Base-by-base conservation (phyloP, 2,888 invertebrate species). In the Ptilodon capucinus region DNA sequence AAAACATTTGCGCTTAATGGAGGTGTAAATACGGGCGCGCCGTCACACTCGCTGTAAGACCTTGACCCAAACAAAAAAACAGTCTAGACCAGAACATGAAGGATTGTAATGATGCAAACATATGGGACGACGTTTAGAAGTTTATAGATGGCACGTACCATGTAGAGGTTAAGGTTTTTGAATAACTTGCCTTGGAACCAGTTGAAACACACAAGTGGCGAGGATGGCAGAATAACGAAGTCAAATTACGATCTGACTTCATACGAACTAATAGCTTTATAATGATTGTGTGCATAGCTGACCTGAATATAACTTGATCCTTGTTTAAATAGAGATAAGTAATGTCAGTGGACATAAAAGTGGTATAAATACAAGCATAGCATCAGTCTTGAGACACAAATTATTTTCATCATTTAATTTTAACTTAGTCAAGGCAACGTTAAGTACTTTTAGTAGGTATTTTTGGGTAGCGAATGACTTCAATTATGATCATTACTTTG, bases 21-120 rank as follows among this genome's bases (percentile, higher is more conserved):
- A 65, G 75, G 63, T 68, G 79, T 74, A 86, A 86, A 87, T 76
- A 82, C 69, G 84, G 84, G 84, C 80, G 83, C 64, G 78, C 67
- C 73, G 71, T 65, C 78, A 68, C 76, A 67, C 81, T 76, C 72
- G 68, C 50, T 41, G 49, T 18, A 40, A 54, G 71, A 78, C 88
- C 87, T 85, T 88, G 88, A 81, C 85, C 84, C 72, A 68, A 67
- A 60, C 54, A 66, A 54, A 53, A 64, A 67, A 67, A 64, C 50
- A 57, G 71, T 62, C 60, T 64, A 61, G 59, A 54, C 48, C 62
- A 54, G 47, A 46, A 52, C 46, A 48, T 42, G 47, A 46, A 59
- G 61, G 44, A 51, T 44, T 51, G 44, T 30, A 47, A 51, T 47
- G 23, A 46, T 40, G 47, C 48, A 18, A 61, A 55, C 64, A 62